Conservation (phyloP, 2,113 vertebrate genomes). For the Falco punctatus region DNA sequence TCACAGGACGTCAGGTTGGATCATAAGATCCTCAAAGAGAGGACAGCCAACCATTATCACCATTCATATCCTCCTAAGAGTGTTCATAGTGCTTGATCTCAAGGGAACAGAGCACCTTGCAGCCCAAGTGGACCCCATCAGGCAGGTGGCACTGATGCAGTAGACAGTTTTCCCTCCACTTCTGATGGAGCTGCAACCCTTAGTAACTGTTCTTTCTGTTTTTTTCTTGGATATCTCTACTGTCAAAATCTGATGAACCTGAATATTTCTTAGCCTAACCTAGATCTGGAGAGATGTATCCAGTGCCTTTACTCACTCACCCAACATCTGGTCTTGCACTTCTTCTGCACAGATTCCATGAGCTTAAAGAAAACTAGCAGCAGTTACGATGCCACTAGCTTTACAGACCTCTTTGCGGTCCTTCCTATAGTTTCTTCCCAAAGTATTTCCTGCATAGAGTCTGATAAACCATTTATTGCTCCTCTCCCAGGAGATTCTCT, state of each 20-base stretch:
- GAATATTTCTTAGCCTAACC: neutral
- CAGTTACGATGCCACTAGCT: neutral
- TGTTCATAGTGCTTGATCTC: neutral
- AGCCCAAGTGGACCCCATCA: neutral
- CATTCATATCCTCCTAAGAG: neutral
- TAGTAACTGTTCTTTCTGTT: neutral
- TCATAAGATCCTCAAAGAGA: neutral
- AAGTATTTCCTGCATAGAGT: neutral
- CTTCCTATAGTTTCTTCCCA: neutral
- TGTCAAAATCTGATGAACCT: neutral
- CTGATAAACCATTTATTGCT: neutral
- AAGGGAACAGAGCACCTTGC: neutral
- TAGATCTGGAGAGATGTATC: neutral
- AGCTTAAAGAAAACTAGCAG: neutral
- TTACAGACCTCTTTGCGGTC: neutral
- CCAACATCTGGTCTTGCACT: neutral
- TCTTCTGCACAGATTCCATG: neutral
- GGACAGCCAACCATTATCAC: neutral
- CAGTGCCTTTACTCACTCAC: neutral
- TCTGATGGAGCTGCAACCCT: neutral
- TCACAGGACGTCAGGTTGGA: neutral
- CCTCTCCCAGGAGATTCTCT: neutral
- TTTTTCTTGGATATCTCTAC: neutral
- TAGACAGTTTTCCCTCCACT: neutral
- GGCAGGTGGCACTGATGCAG: neutral